Percentiles rank a stretch among this genome's conserved stretches.
Evolutionary conservation across 2,888 invertebrate genomes (phyloP).

Genomic region (Psococerastis gibbosa): DNA sequence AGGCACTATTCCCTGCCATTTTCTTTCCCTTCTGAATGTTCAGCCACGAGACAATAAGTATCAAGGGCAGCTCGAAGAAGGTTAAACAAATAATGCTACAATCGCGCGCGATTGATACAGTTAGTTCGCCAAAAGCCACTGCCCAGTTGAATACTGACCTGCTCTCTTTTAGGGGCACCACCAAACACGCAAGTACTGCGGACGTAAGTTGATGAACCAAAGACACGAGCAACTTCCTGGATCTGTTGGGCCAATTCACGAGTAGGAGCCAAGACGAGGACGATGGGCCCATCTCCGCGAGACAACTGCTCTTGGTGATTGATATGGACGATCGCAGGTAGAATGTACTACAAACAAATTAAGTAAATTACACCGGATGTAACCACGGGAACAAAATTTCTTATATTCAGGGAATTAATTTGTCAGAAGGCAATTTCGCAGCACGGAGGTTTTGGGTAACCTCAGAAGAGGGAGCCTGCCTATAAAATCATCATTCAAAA

Average conservation of each 20-base stretch:
- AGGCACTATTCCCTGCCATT: too few species aligned
- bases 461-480: conserved; percentile 10
- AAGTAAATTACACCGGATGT: neutral
- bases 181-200: conserved; percentile 92
- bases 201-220: conserved; percentile 74
- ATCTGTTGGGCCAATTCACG: conserved; percentile 81
- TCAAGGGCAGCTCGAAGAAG: too few species aligned
- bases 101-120: too few species aligned
- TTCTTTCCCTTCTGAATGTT: too few species aligned
- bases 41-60: too few species aligned
- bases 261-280: conserved; percentile 74
- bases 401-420: too few species aligned
- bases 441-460: neutral
- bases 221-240: conserved; percentile 77
- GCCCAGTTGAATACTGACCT: conserved; percentile 33
- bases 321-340: conserved; percentile 90
- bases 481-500: neutral
- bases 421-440: conserved; percentile 2
- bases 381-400: neutral
- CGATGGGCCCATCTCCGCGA: conserved; percentile 85
- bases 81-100: too few species aligned
- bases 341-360: conserved; percentile 37
- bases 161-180: conserved; percentile 90
- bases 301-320: conserved; percentile 72
- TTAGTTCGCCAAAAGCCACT: too few species aligned